phyloP scores from a whole-genome alignment of 2,888 invertebrate species.

The Oligia strigilis region DNA sequence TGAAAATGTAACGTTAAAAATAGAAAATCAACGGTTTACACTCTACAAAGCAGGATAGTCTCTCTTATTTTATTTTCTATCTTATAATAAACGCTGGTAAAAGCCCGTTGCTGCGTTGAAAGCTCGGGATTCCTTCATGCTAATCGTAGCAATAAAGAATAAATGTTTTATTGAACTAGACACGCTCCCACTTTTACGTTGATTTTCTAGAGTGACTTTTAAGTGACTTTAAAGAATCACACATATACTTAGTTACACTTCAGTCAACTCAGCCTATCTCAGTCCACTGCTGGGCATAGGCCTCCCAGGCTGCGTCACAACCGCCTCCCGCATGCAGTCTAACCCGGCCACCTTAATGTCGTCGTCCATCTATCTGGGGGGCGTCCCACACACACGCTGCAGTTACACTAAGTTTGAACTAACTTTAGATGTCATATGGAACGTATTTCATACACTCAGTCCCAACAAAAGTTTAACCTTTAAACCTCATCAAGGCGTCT shows the following conservation, averaged over 20 bases:
- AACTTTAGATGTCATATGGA: too few relatives aligned
- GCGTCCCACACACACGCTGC: background rate
- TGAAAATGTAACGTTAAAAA: background rate
- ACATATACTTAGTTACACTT: background rate
- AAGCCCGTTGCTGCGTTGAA: background rate
- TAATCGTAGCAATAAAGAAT: background rate
- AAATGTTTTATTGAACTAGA: background rate
- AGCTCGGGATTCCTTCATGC: background rate
- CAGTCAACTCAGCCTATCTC: background rate
- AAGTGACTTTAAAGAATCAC: background rate
- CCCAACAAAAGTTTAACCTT: too few relatives aligned
- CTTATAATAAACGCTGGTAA: background rate
- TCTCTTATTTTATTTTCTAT: background rate
- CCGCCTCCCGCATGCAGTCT: background rate
- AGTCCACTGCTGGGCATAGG: background rate
- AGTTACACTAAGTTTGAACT: background rate
- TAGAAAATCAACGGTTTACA: background rate
- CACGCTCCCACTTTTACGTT: background rate
- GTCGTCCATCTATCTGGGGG: background rate
- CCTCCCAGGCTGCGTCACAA: background rate
- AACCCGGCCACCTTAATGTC: background rate
- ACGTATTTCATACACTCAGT: too few relatives aligned
- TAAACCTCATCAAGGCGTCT: too few relatives aligned
- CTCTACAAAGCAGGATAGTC: background rate
- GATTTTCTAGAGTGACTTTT: background rate